These are phyloP conservation scores for Coregonus sp. DNA, from an alignment of 2,797 vertebrate genomes.

Conservation along the genomic window DNA sequence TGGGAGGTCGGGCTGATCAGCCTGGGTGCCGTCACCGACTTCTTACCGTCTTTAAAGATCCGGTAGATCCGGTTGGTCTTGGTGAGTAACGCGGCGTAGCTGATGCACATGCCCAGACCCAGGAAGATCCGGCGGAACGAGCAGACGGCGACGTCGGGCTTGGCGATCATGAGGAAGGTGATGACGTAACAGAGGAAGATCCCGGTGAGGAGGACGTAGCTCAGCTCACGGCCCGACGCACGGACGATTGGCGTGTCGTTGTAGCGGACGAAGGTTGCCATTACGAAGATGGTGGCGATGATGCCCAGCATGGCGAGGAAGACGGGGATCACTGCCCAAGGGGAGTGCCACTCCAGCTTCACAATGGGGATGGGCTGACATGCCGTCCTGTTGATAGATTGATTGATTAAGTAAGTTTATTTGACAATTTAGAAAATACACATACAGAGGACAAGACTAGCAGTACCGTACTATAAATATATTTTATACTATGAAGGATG, in stretches of 20 bases:
- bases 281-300: conserved; percentile 89
- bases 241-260: conserved; percentile 95
- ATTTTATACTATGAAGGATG: no score
- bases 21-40: conserved; percentile 88
- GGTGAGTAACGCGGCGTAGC: conserved; percentile 92
- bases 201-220: conserved; percentile 92
- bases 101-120: conserved; percentile 96
- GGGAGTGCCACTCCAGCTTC: conserved; percentile 93
- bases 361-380: conserved; percentile 91
- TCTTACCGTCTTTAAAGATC: conserved; percentile 96
- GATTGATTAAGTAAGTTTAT: neutral
- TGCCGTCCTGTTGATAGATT: conserved; percentile 72
- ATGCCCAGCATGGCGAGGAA: conserved; percentile 95
- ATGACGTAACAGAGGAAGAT: conserved; percentile 97
- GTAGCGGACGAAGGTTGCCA: conserved; percentile 91
- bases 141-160: conserved; percentile 88
- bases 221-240: conserved; percentile 91
- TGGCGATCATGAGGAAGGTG: conserved; percentile 96
- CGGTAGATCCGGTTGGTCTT: conserved; percentile 97
- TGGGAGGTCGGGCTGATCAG: conserved; percentile 95
- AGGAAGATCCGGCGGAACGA: conserved; percentile 91
- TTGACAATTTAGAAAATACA: neutral
- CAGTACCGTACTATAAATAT: no score
- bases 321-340: conserved; percentile 93
- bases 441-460: no score